These are phyloP conservation scores for Phengaris arion DNA, from an alignment of 2,888 invertebrate genomes.

Conservation along the genomic window DNA sequence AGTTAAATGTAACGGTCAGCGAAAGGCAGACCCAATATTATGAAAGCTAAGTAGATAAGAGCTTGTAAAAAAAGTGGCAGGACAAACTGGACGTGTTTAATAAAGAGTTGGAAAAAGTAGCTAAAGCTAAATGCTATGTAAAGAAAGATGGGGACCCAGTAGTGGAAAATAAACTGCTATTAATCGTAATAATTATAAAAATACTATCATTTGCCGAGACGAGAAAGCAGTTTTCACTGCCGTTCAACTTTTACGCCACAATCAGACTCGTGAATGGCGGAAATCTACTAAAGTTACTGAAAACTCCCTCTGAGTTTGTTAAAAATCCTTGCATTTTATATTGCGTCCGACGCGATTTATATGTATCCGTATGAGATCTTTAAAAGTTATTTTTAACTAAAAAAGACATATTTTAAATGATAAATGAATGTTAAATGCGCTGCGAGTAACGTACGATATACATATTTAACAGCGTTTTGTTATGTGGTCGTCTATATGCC, in stretches of 20 bases:
- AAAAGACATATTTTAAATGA: background rate
- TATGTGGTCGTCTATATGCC: background rate
- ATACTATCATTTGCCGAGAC: background rate
- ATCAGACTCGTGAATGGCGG: background rate
- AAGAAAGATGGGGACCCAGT: too few relatives aligned
- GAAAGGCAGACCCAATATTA: too few relatives aligned
- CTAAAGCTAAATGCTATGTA: too few relatives aligned
- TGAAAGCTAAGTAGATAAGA: too few relatives aligned
- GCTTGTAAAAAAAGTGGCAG: too few relatives aligned
- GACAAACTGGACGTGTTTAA: too few relatives aligned
- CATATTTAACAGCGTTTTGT: too few relatives aligned
- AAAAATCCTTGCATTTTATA: constrained; percentile 8
- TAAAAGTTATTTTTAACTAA: background rate
- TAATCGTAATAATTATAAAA: too few relatives aligned
- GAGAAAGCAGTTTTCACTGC: background rate
- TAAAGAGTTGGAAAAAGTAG: too few relatives aligned
- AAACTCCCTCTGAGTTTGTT: background rate
- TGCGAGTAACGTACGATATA: background rate
- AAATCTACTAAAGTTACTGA: background rate
- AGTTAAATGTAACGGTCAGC: too few relatives aligned
- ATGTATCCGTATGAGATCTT: background rate
- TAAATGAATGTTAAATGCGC: background rate
- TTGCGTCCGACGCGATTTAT: background rate
- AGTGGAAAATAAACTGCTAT: too few relatives aligned
- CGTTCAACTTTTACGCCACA: background rate